These are phyloP conservation scores for Mastigias papua DNA, from an alignment of 30 jellyfish, hydroid and myxozoan genomes.

Conservation along the genomic window DNA sequence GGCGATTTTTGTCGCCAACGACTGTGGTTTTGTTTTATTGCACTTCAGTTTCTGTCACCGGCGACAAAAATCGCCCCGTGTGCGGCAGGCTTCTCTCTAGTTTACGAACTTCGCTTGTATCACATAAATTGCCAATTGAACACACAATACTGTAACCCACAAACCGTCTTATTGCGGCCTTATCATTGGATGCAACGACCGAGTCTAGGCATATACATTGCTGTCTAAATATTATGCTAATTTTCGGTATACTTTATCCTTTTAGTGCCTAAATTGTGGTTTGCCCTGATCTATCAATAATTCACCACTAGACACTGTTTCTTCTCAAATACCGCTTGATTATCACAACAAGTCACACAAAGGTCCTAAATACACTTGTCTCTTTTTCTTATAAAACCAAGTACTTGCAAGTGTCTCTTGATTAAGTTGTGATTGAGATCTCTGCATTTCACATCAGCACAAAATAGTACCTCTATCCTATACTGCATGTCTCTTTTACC, in stretches of 20 bases:
- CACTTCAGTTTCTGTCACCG: too few species aligned
- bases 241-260: slow-evolving; percentile 7
- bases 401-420: too few species aligned
- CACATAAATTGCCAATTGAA: background rate
- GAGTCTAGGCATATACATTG: background rate
- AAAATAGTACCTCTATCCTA: too few species aligned
- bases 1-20: too few species aligned
- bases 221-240: slow-evolving; percentile 71
- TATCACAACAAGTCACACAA: background rate
- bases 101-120: background rate
- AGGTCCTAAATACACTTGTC: background rate
- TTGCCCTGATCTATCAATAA: background rate
- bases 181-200: background rate
- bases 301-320: slow-evolving; percentile 16
- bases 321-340: slow-evolving; percentile 18
- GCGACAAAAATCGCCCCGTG: too few species aligned
- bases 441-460: too few species aligned
- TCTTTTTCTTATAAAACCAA: too few species aligned
- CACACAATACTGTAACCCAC: background rate
- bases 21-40: too few species aligned
- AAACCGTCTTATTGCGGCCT: background rate
- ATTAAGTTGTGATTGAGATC: too few species aligned
- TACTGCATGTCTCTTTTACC: too few species aligned
- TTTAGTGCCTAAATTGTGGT: slow-evolving; percentile 27
- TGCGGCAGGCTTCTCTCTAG: too few species aligned